phyloP scores from a whole-genome alignment of 2,888 invertebrate genomes.

The Autographa pulchrina region DNA sequence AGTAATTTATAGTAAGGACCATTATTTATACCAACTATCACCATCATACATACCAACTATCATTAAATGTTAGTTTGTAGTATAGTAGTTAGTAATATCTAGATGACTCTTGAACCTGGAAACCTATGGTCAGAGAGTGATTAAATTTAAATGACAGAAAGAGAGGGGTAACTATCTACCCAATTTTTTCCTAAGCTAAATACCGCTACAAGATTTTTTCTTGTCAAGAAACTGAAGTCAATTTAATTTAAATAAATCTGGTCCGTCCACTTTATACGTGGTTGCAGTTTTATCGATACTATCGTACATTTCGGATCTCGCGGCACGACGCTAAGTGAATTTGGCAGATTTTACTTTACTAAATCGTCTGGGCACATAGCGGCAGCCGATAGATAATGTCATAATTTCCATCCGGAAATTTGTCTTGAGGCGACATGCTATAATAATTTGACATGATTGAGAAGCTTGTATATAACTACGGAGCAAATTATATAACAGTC shows the following conservation, averaged over 20 bases:
- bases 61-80: no score
- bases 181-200: no score
- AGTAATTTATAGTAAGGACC: no score
- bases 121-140: no score
- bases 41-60: no score
- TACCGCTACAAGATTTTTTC: neutral
- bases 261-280: neutral
- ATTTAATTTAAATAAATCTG: neutral
- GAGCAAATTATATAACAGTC: no score
- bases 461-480: slow-evolving; percentile 32
- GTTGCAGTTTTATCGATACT: neutral
- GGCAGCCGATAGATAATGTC: neutral
- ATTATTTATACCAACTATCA: no score
- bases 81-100: no score
- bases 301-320: neutral
- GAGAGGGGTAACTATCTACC: no score
- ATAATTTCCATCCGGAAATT: neutral
- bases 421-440: slow-evolving; percentile 1
- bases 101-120: no score
- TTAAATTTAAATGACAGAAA: no score
- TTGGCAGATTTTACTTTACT: neutral
- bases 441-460: slow-evolving; percentile 16
- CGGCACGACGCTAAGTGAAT: neutral
- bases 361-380: neutral
- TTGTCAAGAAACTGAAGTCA: neutral